These are phyloP conservation scores for Leptodactylus fallax DNA, from an alignment of 2,797 vertebrate species.

Conservation along the genomic window DNA sequence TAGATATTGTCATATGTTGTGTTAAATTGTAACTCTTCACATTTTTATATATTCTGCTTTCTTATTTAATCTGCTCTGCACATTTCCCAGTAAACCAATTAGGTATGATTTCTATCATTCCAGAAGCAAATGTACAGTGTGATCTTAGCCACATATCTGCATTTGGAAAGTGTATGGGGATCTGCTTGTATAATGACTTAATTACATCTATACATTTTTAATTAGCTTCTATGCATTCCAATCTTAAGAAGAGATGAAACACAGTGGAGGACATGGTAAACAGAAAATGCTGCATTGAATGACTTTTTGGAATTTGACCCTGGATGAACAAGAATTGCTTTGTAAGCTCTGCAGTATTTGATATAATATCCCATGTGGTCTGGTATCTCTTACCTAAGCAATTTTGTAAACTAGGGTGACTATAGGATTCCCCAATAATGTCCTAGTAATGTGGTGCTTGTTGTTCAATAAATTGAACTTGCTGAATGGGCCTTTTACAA, in stretches of 20 bases:
- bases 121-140: neutral
- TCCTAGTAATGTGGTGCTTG: too few relatives aligned
- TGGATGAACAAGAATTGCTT: neutral
- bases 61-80: slow-evolving; percentile 1
- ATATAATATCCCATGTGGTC: neutral
- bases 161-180: slow-evolving; percentile 5
- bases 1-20: neutral
- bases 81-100: slow-evolving; percentile 19
- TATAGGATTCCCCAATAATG: neutral
- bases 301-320: neutral
- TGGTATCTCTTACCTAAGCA: neutral
- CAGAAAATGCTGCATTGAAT: neutral
- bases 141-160: neutral
- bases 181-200: slow-evolving; percentile 20
- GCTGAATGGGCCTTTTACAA: too few relatives aligned
- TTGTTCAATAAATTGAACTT: too few relatives aligned
- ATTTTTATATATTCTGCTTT: neutral
- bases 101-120: slow-evolving; percentile 3
- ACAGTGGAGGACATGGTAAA: neutral
- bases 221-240: slow-evolving; percentile 8
- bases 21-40: neutral
- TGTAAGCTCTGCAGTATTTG: neutral
- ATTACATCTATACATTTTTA: slow-evolving; percentile 28
- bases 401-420: neutral
- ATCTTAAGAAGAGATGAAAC: neutral